phyloP scores from a whole-genome alignment of 2,113 vertebrate species.

The Nettapus auritus region DNA sequence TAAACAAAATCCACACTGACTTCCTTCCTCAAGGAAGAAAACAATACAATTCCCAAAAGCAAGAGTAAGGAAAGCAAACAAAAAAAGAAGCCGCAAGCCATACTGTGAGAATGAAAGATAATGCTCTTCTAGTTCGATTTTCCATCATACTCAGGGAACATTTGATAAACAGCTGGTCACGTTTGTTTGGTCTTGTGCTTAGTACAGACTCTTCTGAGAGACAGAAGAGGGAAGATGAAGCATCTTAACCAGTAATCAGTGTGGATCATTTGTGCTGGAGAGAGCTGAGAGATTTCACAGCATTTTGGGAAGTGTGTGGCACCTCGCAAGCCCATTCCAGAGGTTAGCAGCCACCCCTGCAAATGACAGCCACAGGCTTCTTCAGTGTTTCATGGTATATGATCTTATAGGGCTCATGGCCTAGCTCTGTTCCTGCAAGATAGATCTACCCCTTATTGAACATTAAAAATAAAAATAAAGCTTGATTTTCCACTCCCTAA shows the following conservation, averaged over 20 bases:
- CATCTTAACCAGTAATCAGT: neutral
- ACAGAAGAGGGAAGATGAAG: neutral
- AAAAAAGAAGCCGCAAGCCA: rapidly evolving
- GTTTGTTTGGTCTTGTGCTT: neutral
- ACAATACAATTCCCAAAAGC: neutral
- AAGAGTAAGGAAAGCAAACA: neutral
- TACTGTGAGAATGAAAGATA: neutral
- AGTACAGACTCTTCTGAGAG: neutral
- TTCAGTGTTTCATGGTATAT: neutral
- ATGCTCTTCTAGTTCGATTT: neutral
- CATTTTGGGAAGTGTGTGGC: rapidly evolving
- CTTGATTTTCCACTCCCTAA: neutral
- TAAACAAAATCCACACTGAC: neutral
- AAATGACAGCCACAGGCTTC: neutral
- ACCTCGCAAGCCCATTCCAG: rapidly evolving
- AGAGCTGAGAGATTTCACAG: neutral
- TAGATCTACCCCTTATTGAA: neutral
- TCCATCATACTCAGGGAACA: neutral
- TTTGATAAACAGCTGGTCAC: neutral
- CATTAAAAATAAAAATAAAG: neutral
- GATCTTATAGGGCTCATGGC: rapidly evolving
- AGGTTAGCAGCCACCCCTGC: neutral
- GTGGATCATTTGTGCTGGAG: neutral
- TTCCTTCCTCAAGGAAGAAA: neutral
- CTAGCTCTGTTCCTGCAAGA: neutral